Evolutionary conservation across 2,888 invertebrate species (phyloP).

Genomic region (Andricus curvator): DNA sequence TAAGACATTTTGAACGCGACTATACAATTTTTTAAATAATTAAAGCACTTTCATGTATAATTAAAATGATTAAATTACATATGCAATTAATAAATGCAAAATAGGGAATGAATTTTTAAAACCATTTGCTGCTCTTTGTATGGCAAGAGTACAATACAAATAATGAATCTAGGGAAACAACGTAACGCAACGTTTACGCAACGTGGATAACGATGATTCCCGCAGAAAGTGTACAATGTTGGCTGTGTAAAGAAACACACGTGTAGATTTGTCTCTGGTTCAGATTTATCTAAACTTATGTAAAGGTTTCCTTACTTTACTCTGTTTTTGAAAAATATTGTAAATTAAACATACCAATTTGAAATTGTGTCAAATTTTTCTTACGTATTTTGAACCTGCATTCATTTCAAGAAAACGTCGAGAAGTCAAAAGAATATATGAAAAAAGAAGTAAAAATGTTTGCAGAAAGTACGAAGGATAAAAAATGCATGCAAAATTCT

Average conservation of each 20-base stretch:
- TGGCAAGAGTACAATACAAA: background rate
- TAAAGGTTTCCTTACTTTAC: no score
- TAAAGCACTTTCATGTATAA: background rate
- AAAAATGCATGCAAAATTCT: background rate
- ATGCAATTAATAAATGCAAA: background rate
- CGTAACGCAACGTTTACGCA: background rate
- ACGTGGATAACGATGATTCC: background rate
- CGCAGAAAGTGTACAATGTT: no score
- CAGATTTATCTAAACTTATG: no score
- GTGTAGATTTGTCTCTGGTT: no score
- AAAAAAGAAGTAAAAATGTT: background rate
- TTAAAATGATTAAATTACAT: background rate
- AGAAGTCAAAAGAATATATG: background rate
- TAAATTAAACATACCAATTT: background rate
- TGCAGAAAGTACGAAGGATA: background rate
- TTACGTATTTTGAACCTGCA: background rate
- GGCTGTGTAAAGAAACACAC: no score
- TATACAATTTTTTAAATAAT: no score
- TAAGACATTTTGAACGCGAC: no score
- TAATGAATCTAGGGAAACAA: background rate
- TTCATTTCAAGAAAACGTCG: background rate
- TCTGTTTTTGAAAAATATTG: no score
- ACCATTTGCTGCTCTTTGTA: background rate
- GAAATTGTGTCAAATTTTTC: background rate
- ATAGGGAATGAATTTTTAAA: background rate